Evolutionary conservation across 2,797 vertebrate species (phyloP).

Genomic region (Pelodytes ibericus): DNA sequence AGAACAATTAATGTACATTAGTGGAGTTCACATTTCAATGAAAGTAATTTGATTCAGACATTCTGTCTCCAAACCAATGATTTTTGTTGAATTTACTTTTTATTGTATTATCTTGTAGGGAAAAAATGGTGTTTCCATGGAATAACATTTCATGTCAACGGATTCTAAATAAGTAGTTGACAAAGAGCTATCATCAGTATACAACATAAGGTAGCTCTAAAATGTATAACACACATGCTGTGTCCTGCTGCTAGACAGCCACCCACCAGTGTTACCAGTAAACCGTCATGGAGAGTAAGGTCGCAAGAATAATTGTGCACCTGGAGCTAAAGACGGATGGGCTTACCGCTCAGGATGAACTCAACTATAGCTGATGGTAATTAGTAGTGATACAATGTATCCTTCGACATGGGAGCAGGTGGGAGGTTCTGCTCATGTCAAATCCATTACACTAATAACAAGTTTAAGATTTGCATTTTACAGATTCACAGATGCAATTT

Average conservation of each 20-base stretch:
- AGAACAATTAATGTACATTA: conserved; percentile 13
- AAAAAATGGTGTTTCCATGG: background rate
- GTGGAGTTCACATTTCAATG: conserved; percentile 6
- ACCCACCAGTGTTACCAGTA: conserved; percentile 51
- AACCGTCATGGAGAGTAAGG: conserved; percentile 62
- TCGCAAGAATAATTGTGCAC: conserved; percentile 68
- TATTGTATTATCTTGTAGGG: background rate
- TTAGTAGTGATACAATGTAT: conserved; percentile 64
- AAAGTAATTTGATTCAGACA: conserved; percentile 28
- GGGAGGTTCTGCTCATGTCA: conserved; percentile 64
- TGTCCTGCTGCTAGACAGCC: conserved; percentile 49
- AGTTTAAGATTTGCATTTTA: conserved; percentile 64
- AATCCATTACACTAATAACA: conserved; percentile 66
- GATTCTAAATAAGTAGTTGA: background rate
- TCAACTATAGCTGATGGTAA: conserved; percentile 68
- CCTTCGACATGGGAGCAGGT: conserved; percentile 67
- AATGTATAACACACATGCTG: conserved; percentile 1
- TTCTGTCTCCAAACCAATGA: background rate
- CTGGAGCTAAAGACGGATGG: conserved; percentile 64
- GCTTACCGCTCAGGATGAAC: background rate
- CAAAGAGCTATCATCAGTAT: background rate
- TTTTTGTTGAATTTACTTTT: conserved; percentile 3
- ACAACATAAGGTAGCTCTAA: background rate
- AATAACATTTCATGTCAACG: background rate
- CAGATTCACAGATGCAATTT: conserved; percentile 55